Conservation (phyloP, 1,140 invertebrate species). For the Pachypeltis micranthus region DNA sequence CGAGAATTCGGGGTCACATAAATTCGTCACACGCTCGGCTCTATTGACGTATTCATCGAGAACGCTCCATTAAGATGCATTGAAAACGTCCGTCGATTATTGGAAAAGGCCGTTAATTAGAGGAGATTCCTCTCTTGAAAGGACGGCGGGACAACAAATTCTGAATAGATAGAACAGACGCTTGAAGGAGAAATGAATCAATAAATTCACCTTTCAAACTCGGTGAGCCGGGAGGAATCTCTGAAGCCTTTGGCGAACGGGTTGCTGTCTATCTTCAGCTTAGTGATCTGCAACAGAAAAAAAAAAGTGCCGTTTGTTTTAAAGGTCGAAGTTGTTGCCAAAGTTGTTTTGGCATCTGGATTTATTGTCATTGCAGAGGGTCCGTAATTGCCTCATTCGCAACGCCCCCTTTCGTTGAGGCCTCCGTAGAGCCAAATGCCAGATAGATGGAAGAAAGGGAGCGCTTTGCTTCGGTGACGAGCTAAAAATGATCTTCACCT, state of each 20-base stretch:
- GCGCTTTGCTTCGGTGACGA: too few species aligned
- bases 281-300: constrained; percentile 43
- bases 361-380: neutral
- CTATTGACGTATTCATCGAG: too few species aligned
- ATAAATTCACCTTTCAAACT: constrained; percentile 62
- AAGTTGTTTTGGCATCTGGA: neutral
- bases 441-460: too few species aligned
- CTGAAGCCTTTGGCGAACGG: constrained; percentile 75
- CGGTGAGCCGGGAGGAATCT: constrained; percentile 66
- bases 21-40: too few species aligned
- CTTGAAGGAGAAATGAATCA: neutral
- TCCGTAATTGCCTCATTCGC: constrained; percentile 3
- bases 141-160: constrained; percentile 1
- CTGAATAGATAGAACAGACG: neutral
- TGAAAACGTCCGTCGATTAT: too few species aligned
- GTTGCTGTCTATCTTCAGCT: constrained; percentile 76
- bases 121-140: too few species aligned
- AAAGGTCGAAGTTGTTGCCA: constrained; percentile 4
- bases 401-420: neutral
- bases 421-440: neutral
- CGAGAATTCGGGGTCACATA: too few species aligned
- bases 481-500: neutral
- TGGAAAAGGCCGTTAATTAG: too few species aligned
- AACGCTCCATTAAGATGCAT: too few species aligned
- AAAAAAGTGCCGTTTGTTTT: neutral